Base-by-base conservation (phyloP, 1,140 invertebrate species). In the Trichogramma pretiosum region DNA sequence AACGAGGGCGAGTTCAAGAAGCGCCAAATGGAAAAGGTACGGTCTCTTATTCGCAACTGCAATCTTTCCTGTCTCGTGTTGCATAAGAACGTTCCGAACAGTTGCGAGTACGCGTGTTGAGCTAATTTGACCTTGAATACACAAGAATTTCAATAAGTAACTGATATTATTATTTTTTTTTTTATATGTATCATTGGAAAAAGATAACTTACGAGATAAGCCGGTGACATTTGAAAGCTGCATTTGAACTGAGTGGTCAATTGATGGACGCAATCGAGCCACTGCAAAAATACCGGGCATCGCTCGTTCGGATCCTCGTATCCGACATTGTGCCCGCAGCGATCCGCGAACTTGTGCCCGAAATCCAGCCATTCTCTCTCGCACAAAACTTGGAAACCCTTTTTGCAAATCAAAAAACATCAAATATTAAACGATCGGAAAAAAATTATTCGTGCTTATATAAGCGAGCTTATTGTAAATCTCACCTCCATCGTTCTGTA, bases 21-120 rank as follows among this genome's bases (percentile, higher is more conserved):
- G 48, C 81, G 79, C 92, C 92, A 96, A 22, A 95, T 84, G 7
- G 87, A 89, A 63, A 85, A 88, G 16, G 88, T 89, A 46, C 79
- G 75, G 41, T 85, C 79, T 28, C 74, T 67, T 40, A 90, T 77
- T 40, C 80, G 76, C 43, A 80, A 73, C 18, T 77, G 74, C 18
- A 76, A 64, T 36, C 92, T 77, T 67, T 95, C 89, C 58, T 81
- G 79, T 30, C 78, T 73, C 24, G 81, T 88, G 70, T 98, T 98
- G 70, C 90, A 96, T 40, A 98, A 77, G 76, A 98, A 98, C 56
- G 92, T 96, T 45, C 94, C 94, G 74, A 95, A 98, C 56, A 98
- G 77, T 68, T 91, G 91, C 28, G 94, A 96, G 67, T 96, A 93
- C 3, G 86, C 86, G 70, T 98, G 95, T 57, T 94, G 89, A 3